Evolutionary conservation across 2,888 invertebrate genomes (phyloP), one percentile per base, ranked within the genome.

Genomic region (Brachynemurus nebulosus): DNA sequence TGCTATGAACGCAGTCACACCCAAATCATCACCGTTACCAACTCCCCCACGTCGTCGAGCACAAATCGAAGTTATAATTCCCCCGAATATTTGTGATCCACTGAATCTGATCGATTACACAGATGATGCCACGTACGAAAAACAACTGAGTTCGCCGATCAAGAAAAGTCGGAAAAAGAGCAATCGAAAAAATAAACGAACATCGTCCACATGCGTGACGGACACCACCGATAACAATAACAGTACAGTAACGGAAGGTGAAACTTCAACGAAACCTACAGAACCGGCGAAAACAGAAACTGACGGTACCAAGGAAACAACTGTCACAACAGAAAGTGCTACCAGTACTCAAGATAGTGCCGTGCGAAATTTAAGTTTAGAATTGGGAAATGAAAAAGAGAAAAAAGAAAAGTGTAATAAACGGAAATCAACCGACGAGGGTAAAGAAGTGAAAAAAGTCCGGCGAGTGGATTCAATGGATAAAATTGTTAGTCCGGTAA

Each of bases 11-110:
- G 83, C 85, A n/a, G 81, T 84, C 0, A 93, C 93, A 12, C 93
- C 93, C 42, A 84, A 88, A 57, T 89, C 90, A 21, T 93, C 93
- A 46, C 95, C 95, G 1, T 64, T 90, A 58, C 83, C 89, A 43
- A 84, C 83, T 30, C 86, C 86, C n/a, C 79, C 79, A 42, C 71
- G 83, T 48, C 74, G 82, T 49, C 84, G 84, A 60, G 80, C 76
- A 35, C 79, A 79, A 59, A 82, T 93, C 51, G 89, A 91, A 67
- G 90, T 89, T 3, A 83, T 90, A 47, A 91, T 92, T 59, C 95
- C 93, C 40, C 86, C 86, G 23, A 91, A 95, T 61, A 88, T 91
- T 40, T 75, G 81, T 56, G 95, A 96, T 68, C 95, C 95, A 1
- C 65, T 96, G 41, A 91, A 92, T 66, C 68, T 96, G 45, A 74